Base-by-base conservation (phyloP, 2,888 invertebrate genomes). In the Drosophila anomalata region DNA sequence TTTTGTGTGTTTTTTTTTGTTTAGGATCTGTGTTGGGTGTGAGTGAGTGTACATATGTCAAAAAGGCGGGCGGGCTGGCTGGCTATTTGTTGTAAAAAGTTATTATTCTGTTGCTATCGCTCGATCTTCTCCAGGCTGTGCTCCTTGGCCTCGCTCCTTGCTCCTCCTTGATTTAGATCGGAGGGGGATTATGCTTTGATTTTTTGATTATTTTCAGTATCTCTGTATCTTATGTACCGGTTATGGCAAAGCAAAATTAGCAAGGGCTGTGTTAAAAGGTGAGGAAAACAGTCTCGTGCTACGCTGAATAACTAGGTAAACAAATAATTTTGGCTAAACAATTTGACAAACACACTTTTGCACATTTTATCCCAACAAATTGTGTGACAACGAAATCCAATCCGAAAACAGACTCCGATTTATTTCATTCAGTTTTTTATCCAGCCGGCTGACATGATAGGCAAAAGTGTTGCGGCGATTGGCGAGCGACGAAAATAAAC, bases 251-350 rank as follows among this genome's bases (percentile, higher is more conserved):
- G 9, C 17, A 44, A 44, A 42, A 12, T 33, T 26, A 26, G 56
- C 48, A 41, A 51, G 42, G 51, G 44, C 44, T 33, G 17, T 44
- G 24, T 52, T 52, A n/a, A 39, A 17, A 52, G 39, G 51, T 22
- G 39, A 73, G 71, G 76, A 70, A 67, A 80, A 63, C 63, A 62
- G 76, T 75, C 73, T 80, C 58, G 78, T 66, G 78, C 78, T 84
- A 78, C 73, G 68, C 76, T 78, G 66, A 76, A 77, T 53, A 61
- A 47, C 72, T 85, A 76, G 51, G 77, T 76, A 84, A 87, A 81
- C 79, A 85, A 85, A 76, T 87, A 85, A 82, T 87, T 81, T 81
- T 81, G 87, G 87, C 86, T 87, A 82, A 59, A 81, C 81, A 81
- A 79, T 87, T 87, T 79, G 79, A 81, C 82, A 82, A 85, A 79